Evolutionary conservation across 2,888 invertebrate genomes (phyloP).

Genomic region (Chrysotoxum bicinctum): DNA sequence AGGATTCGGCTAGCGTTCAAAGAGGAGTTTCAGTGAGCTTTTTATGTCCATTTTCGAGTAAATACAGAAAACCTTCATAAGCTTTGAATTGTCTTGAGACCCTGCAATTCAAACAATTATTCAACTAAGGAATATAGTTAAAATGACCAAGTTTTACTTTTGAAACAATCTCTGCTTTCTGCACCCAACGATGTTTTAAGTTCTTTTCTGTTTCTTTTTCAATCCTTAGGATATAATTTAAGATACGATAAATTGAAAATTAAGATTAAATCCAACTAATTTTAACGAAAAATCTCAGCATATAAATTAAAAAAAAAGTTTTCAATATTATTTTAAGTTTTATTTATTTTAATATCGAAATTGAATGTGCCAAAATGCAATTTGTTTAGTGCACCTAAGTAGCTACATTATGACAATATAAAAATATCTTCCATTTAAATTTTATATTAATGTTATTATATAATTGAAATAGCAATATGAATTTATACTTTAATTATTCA

Average conservation of each 20-base stretch:
- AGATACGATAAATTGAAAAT: neutral
- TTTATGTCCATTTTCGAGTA: no score
- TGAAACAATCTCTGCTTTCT: constrained; percentile 22
- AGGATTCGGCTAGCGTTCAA: no score
- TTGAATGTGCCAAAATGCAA: constrained; percentile 69
- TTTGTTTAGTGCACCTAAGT: constrained; percentile 68
- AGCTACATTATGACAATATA: neutral
- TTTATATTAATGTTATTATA: constrained; percentile 24
- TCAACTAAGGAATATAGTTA: neutral
- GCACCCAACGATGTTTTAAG: constrained; percentile 1
- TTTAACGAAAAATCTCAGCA: constrained; percentile 21
- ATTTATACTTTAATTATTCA: constrained; percentile 20
- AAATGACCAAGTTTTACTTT: neutral
- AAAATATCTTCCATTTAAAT: constrained; percentile 59
- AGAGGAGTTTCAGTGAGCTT: no score
- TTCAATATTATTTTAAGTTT: constrained; percentile 54
- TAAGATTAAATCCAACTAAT: neutral
- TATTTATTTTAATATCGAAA: constrained; percentile 66
- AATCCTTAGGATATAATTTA: constrained; percentile 60
- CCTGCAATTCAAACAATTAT: neutral
- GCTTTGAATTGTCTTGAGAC: neutral
- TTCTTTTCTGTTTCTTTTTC: constrained; percentile 46
- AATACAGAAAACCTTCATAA: no score
- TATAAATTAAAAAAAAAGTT: neutral
- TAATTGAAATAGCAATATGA: constrained; percentile 51